These are phyloP conservation scores for Sylvia atricapilla DNA, from an alignment of 2,113 vertebrate species.

Conservation along the genomic window DNA sequence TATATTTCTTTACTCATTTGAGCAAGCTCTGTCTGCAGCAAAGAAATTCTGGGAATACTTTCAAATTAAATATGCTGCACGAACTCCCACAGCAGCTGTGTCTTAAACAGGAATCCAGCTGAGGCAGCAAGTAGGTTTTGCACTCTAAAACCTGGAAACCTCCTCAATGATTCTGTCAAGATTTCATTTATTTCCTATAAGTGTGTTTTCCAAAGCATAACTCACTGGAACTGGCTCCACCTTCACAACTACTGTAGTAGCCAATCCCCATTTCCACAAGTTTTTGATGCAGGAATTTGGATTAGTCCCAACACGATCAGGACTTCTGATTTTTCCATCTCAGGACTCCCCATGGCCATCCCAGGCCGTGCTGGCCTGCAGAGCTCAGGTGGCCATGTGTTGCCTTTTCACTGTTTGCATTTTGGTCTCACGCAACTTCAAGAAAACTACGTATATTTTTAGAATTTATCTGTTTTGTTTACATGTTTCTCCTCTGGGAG, in stretches of 20 bases:
- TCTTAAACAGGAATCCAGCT: not conserved
- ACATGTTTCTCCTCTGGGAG: no score
- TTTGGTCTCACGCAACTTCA: no score
- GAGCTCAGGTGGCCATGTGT: not conserved
- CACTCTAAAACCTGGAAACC: not conserved
- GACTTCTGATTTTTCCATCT: not conserved
- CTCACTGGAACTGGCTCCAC: not conserved
- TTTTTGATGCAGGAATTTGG: not conserved
- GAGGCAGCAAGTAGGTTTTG: not conserved
- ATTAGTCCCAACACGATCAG: not conserved
- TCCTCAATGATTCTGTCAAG: not conserved
- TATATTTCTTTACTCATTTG: not conserved
- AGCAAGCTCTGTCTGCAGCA: not conserved
- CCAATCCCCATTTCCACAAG: not conserved
- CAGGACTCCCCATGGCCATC: not conserved
- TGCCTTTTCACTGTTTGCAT: no score
- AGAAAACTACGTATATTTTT: no score
- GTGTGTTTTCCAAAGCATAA: not conserved
- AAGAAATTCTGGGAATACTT: not conserved
- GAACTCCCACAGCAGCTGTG: not conserved
- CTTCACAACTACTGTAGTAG: not conserved
- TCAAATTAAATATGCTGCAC: not conserved
- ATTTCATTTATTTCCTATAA: not conserved
- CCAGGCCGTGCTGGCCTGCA: not conserved
- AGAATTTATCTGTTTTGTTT: no score